Evolutionary conservation across 2,113 vertebrate species (phyloP).

Genomic region (Gymnorhina tibicen): DNA sequence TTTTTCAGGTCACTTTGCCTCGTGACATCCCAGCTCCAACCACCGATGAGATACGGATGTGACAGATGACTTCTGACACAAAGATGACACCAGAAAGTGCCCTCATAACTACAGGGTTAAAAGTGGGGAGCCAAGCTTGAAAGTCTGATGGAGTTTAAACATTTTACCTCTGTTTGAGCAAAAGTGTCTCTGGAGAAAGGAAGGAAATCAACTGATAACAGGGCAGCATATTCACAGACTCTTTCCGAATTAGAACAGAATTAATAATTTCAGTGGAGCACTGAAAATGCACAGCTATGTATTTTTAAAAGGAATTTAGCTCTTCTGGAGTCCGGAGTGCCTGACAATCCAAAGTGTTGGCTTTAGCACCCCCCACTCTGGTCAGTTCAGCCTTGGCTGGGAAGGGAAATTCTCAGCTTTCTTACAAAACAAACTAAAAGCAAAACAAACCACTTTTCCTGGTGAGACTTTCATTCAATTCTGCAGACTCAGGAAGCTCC

Average conservation of each 20-base stretch:
- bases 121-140: neutral
- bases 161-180: neutral
- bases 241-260: neutral
- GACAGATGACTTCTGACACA: neutral
- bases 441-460: constrained; percentile 65
- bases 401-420: constrained; percentile 64
- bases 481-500: constrained; percentile 61
- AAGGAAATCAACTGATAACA: neutral
- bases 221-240: neutral
- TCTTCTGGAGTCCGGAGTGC: neutral
- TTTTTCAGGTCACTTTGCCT: neutral
- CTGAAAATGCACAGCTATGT: neutral
- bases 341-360: neutral
- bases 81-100: neutral
- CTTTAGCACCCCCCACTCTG: too few relatives aligned
- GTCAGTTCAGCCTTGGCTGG: neutral
- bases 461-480: constrained; percentile 66
- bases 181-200: neutral
- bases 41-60: neutral
- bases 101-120: neutral
- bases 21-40: neutral
- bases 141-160: neutral
- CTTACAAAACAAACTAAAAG: constrained; percentile 60
- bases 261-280: neutral
- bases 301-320: neutral